A percentile compares a stretch with the other conserved stretches of the same genome.
Evolutionary conservation across 2,888 invertebrate genomes (phyloP).

Genomic region (Neoascia interrupta): DNA sequence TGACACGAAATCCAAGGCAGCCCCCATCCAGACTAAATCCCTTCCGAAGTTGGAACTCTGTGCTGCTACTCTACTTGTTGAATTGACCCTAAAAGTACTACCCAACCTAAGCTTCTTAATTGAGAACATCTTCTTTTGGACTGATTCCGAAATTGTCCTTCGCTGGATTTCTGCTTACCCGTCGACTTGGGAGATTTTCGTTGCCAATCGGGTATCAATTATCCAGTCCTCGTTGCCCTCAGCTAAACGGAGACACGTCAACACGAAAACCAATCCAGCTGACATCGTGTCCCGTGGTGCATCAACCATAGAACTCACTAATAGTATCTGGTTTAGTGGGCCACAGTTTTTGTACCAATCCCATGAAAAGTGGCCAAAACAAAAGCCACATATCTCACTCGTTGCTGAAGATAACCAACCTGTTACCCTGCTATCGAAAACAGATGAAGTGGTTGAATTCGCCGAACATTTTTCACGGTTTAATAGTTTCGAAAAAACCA

Average conservation of each 20-base stretch:
- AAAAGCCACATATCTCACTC: neutral
- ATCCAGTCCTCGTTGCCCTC: neutral
- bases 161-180: slow-evolving; percentile 9
- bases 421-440: neutral
- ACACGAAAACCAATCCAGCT: slow-evolving; percentile 2
- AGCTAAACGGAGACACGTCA: slow-evolving; percentile 1
- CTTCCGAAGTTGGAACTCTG: slow-evolving; percentile 73
- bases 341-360: neutral
- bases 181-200: slow-evolving; percentile 6
- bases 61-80: slow-evolving; percentile 71
- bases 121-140: slow-evolving; percentile 55
- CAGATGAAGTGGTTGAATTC: no score
- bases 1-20: slow-evolving; percentile 43
- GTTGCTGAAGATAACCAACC: neutral
- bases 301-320: neutral
- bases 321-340: slow-evolving; percentile 5
- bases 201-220: slow-evolving; percentile 3
- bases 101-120: slow-evolving; percentile 22
- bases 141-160: slow-evolving; percentile 46
- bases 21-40: slow-evolving; percentile 53
- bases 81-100: slow-evolving; percentile 52
- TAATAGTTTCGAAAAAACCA: neutral
- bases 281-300: slow-evolving; percentile 5
- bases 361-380: neutral
- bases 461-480: no score